phyloP scores from a whole-genome alignment of 2,113 vertebrate genomes.

The Hippotragus niger region DNA sequence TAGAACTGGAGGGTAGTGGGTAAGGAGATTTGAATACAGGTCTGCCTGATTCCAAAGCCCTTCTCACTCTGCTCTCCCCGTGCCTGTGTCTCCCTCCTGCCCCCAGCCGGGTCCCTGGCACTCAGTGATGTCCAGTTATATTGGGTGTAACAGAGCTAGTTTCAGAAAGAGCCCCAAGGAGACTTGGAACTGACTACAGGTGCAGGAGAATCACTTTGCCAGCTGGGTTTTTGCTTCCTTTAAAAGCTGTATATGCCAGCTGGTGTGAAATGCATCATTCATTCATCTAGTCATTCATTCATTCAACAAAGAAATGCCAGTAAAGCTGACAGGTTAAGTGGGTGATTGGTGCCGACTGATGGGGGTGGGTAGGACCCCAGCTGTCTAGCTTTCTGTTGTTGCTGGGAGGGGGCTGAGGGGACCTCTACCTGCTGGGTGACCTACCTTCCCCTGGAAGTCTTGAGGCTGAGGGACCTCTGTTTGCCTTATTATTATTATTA shows the following conservation, averaged over 20 bases:
- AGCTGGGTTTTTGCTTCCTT: neutral
- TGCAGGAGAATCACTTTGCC: neutral
- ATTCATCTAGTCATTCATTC: neutral
- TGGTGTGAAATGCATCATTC: neutral
- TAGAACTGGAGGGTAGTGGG: neutral
- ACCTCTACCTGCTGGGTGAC: neutral
- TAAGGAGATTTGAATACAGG: neutral
- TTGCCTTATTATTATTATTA: neutral
- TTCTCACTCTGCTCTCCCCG: rapidly evolving
- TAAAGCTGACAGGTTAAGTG: neutral
- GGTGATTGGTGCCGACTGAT: neutral
- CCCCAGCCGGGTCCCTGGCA: rapidly evolving
- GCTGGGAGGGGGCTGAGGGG: neutral
- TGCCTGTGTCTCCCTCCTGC: neutral
- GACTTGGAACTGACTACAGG: neutral
- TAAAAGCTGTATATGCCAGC: neutral
- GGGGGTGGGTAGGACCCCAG: neutral
- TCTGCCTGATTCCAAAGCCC: neutral
- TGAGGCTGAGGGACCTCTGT: neutral
- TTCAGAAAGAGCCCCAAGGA: neutral
- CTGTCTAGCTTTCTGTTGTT: neutral
- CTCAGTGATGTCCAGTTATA: neutral
- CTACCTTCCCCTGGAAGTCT: neutral
- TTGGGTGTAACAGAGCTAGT: neutral
- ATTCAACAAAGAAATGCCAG: neutral